These are phyloP conservation scores for Stegastes partitus DNA, from an alignment of 2,113 vertebrate species.

Conservation along the genomic window DNA sequence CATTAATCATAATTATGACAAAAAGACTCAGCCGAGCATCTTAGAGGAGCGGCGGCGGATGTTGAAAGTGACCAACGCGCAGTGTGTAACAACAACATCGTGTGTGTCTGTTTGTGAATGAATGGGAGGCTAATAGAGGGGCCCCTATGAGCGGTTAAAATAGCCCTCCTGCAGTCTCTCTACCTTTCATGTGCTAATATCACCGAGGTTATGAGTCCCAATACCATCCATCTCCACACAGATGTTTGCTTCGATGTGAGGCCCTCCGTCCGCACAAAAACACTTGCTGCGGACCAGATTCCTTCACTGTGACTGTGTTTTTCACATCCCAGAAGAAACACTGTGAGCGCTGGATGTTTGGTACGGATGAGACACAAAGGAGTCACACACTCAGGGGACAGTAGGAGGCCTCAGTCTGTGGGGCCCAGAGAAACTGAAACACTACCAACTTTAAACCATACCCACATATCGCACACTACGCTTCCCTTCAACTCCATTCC, in stretches of 20 bases:
- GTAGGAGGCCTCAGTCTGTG: constrained; percentile 60
- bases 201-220: constrained; percentile 71
- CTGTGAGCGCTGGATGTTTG: constrained; percentile 41
- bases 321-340: constrained; percentile 50
- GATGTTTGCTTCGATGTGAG: constrained; percentile 55
- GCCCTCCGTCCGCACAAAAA: constrained; percentile 49
- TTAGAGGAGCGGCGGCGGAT: constrained; percentile 46
- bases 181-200: constrained; percentile 84
- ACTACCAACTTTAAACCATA: constrained; percentile 53
- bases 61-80: constrained; percentile 69
- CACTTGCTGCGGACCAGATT: constrained; percentile 47
- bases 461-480: constrained; percentile 57
- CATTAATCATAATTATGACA: constrained; percentile 82
- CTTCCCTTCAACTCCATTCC: constrained; percentile 63
- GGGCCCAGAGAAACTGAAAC: constrained; percentile 61
- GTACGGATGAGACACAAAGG: constrained; percentile 69
- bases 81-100: constrained; percentile 62
- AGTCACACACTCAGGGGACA: constrained; percentile 47
- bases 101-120: constrained; percentile 69
- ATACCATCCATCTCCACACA: constrained; percentile 70
- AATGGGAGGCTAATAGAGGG: constrained; percentile 76
- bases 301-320: constrained; percentile 60
- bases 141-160: constrained; percentile 65
- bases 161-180: constrained; percentile 73
- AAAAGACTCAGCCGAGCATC: constrained; percentile 64